Evolutionary conservation across 2,113 vertebrate genomes (phyloP).

Genomic region (Xenopus tropicalis): DNA sequence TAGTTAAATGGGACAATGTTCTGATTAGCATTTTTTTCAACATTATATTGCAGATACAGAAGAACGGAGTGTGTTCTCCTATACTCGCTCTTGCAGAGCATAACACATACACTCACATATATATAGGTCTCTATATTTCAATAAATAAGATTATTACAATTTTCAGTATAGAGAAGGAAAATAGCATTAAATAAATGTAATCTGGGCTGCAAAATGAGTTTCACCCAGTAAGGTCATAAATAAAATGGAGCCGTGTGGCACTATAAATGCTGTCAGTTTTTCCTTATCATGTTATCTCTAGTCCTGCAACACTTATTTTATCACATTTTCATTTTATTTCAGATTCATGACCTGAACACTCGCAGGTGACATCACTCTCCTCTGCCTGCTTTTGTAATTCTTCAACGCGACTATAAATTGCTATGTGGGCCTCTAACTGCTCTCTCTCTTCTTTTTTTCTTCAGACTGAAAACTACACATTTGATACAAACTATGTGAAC

Average conservation of each 20-base stretch:
- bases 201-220: not conserved
- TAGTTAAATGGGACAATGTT: too few species aligned
- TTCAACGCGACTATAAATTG: not conserved
- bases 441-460: conserved; percentile 65
- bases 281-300: not conserved
- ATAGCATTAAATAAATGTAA: not conserved
- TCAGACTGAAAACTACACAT: conserved; percentile 98
- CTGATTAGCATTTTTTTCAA: too few species aligned
- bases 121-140: not conserved
- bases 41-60: too few species aligned
- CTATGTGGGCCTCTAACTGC: conserved; percentile 42
- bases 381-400: conserved; percentile 11
- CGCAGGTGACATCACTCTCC: not conserved
- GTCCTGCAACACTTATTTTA: not conserved
- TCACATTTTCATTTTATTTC: conserved; percentile 22
- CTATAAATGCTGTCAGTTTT: conserved; percentile 4
- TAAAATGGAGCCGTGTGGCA: not conserved
- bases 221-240: not conserved
- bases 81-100: too few species aligned
- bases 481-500: conserved; percentile 97
- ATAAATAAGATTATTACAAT: not conserved
- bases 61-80: too few species aligned
- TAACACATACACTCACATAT: too few species aligned
- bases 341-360: conserved; percentile 9
- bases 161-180: not conserved